Base-by-base conservation (phyloP, 2,113 vertebrate genomes). In the Cynocephalus volans region DNA sequence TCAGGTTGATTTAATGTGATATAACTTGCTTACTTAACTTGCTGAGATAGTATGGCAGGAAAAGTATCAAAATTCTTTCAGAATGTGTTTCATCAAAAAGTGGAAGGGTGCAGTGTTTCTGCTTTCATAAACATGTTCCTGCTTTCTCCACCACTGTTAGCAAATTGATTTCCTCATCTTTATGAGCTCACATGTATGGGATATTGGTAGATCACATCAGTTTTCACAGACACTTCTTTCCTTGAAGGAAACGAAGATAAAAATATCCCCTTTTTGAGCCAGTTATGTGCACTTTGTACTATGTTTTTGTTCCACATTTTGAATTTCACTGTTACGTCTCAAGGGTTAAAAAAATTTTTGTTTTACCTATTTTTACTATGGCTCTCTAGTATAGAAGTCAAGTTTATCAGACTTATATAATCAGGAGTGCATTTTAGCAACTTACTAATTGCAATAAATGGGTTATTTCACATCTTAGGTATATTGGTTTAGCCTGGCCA, bases 111-210 rank as follows among this genome's bases (percentile, higher is more conserved):
- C 36, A 6, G 14, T 89, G 18, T 82, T 88, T 86, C n/a, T 92
- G 72, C 21, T 72, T 95, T 97, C 31, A 82, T 93, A 95, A 89
- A 69, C 87, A 67, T 73, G 36, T 93, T 79, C 33, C 58, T 88
- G 45, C 36, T 45, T 95, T 95, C 65, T 93, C 58, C 21, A 93
- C 21, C 48, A 85, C 79, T 60, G 62, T 96, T 90, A 94, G 64
- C 58, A 88, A 90, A 80, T 81, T 26, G 65, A 96, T 90, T 94
- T 96, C 48, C 72, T 81, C 48, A 91, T 95, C 56, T 87, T 76
- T 80, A 41, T 94, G 73, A 56, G 17, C 48, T 73, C 70, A 90
- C 23, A 54, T 85, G 33, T 91, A 19, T 88, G 41, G 33, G n/a
- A 50, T 95, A 85, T 64, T 82, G 52, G 83, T 72, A 95, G 70